Evolutionary conservation across 2,113 vertebrate species (phyloP), one percentile per base, ranked within the genome.

Genomic region (Verasper variegatus): DNA sequence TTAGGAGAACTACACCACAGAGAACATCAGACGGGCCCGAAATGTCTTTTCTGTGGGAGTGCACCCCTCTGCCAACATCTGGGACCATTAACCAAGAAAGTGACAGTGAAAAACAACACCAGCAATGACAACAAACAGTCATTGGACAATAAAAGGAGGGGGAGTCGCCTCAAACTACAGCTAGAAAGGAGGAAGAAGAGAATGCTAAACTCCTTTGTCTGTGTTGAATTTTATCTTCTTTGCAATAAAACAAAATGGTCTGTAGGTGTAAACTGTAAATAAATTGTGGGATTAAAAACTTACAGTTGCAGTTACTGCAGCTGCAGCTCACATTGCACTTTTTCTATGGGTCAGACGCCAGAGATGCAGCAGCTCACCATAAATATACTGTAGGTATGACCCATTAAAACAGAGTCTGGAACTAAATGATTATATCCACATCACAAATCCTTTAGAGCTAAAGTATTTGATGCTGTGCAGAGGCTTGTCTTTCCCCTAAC

Each of bases 31-130:
- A 91, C 47, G 67, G 62, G 42, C 26, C 59, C 72, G 51, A 24
- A 42, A 57, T 75, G 81, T 71, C 74, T 77, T 64, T 85, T 83
- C 74, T 86, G 69, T 85, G 73, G 77, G 76, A 79, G 76, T 68
- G 76, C 86, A 81, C 76, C 81, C 73, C 78, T 82, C 80, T 65
- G 75, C 81, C 84, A 88, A 92, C 90, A 93, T 92, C 88, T 93
- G 89, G 85, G 64, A 68, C 80, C 79, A 72, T 89, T 88, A 92
- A 92, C 61, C 63, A 47, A 84, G 86, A 88, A 86, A 74, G 77
- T 68, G 59, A 82, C 83, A 88, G 74, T 35, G 56, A 21, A 89
- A 84, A 84, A 88, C 83, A 92, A 86, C 75, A 78, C 70, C 6
- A n/a, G 68, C 85, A 84, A 49, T 74, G 85, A 83, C 85, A 88